Base-by-base conservation (phyloP, 1,140 invertebrate species). In the Sinonovacula constricta region DNA sequence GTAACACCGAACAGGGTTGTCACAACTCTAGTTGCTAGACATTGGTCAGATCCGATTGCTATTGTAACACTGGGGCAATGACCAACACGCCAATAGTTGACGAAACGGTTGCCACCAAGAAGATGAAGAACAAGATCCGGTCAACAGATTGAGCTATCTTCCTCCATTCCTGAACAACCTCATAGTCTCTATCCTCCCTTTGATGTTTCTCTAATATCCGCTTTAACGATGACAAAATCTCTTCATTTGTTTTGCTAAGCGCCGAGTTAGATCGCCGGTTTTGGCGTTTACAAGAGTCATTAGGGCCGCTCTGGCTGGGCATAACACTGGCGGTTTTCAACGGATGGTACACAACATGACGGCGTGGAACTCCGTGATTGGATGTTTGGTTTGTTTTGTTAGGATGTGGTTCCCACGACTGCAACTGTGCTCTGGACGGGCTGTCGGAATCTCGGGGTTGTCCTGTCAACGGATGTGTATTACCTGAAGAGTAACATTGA, bases 81-180 rank as follows among this genome's bases (percentile, higher is more conserved):
- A 89, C 84, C 0, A 93, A 87, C 66, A 93, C 91, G 1, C 92
- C 83, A 45, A 92, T 62, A 0, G 92, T 92, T 26, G 92, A 93
- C 30, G 91, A 82, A 15, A 91, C 74, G 1, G 93, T 93, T 24
- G 91, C 89, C 22, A 92, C 77, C 22, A 93, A 89, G 85, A 94
- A 94, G 26, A 94, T 88, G 90, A 92, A 93, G 86, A 94, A 94
- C 22, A 94, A 89, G 39, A 93, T 89, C 45, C 92, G 84, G 84
- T 94, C 93, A 7, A 94, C 90, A 62, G 91, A 90, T 79, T 92
- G 88, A 14, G 93, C 93, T 26, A 94, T 87, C 54, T 91, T 87
- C 33, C 92, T 80, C 93, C 93, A 93, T 81, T 93, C 93, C 49
- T 93, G 90, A 28, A 92, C 88, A 3, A 92, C 85, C 56, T 89